Conservation (phyloP, 2,888 invertebrate species). For the Thereva unica region DNA sequence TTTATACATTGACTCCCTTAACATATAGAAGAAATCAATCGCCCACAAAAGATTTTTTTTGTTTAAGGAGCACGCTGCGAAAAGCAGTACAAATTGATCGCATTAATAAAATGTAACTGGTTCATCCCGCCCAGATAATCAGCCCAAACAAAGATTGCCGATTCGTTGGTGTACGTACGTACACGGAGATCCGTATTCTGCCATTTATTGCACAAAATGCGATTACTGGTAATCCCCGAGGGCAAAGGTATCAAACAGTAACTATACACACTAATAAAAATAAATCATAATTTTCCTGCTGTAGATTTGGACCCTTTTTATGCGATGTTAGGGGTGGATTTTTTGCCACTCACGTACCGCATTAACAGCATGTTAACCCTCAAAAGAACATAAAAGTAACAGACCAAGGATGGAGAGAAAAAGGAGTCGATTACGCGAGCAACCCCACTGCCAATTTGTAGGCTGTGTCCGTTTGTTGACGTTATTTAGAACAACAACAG, state of each 20-base stretch:
- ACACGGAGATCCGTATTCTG: background rate
- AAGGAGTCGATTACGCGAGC: slow-evolving; percentile 57
- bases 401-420: slow-evolving; percentile 31
- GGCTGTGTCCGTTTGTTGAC: slow-evolving; percentile 47
- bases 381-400: slow-evolving; percentile 44
- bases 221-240: slow-evolving; percentile 34
- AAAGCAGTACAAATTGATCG: slow-evolving; percentile 59
- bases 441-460: slow-evolving; percentile 59
- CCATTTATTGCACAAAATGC: slow-evolving; percentile 35
- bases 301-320: slow-evolving; percentile 4
- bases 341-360: slow-evolving; percentile 49
- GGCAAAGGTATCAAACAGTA: slow-evolving; percentile 41
- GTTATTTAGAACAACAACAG: slow-evolving; percentile 47
- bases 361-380: slow-evolving; percentile 57
- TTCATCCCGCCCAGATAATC: slow-evolving; percentile 54
- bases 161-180: slow-evolving; percentile 11
- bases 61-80: background rate
- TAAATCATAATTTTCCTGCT: slow-evolving; percentile 42
- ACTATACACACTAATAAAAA: slow-evolving; percentile 43
- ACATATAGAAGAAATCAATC: slow-evolving; percentile 10
- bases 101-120: slow-evolving; percentile 59
- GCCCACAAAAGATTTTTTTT: background rate
- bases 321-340: slow-evolving; percentile 39
- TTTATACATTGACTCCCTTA: background rate
- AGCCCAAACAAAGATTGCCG: slow-evolving; percentile 48